Percentiles rank a stretch among this genome's conserved stretches.
These are phyloP conservation scores for Carcinoscorpius rotundicauda DNA, from an alignment of 1,140 invertebrate species.

Conservation along the genomic window DNA sequence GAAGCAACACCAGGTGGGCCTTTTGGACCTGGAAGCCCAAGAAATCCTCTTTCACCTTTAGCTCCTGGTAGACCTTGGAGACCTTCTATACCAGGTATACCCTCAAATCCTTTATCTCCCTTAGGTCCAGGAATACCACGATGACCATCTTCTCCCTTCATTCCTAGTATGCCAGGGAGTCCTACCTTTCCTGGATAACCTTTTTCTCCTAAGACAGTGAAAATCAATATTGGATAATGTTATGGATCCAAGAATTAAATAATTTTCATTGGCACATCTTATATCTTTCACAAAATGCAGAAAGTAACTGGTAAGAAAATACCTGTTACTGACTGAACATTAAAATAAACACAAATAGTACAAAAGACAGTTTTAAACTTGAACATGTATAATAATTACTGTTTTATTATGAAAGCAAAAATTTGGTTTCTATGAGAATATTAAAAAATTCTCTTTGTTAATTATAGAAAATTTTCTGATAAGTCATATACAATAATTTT, in stretches of 20 bases:
- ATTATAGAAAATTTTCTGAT: too few relatives aligned
- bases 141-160: constrained; percentile 21
- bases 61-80: constrained; percentile 17
- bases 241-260: constrained; percentile 27
- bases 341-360: background rate
- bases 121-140: constrained; percentile 15
- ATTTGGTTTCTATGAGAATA: too few relatives aligned
- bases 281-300: too few relatives aligned
- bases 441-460: too few relatives aligned
- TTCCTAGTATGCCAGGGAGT: constrained; percentile 39
- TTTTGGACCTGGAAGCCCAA: constrained; percentile 25
- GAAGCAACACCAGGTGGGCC: constrained; percentile 14
- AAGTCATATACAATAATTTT: constrained; percentile 39
- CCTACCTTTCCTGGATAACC: constrained; percentile 13
- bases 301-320: too few relatives aligned
- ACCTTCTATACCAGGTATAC: constrained; percentile 21
- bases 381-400: background rate
- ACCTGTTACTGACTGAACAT: too few relatives aligned
- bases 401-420: too few relatives aligned
- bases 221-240: constrained; percentile 26
- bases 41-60: constrained; percentile 20
- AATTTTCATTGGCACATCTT: background rate
- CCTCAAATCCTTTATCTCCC: constrained; percentile 25
- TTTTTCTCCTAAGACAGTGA: constrained; percentile 7
- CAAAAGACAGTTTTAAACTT: background rate